A percentile compares a stretch with the other conserved stretches of the same genome.
phyloP scores from a whole-genome alignment of 53 echinoderm and acorn worm genomes.

The Echinometra lucunter region DNA sequence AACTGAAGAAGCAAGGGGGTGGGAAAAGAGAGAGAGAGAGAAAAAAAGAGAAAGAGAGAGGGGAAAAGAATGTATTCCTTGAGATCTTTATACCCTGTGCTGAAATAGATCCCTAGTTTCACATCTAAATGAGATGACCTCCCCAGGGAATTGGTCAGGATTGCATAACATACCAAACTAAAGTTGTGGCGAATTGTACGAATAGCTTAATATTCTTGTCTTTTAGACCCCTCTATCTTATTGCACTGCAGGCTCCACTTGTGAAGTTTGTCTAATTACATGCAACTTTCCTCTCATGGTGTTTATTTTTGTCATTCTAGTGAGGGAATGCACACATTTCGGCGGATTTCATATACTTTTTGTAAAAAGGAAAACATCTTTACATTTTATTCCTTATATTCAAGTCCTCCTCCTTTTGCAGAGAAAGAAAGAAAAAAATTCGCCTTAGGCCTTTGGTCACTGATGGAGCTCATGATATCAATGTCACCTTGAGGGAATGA shows the following conservation, averaged over 20 bases:
- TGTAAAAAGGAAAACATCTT: no score
- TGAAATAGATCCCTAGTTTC: not conserved
- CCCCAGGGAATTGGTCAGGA: not conserved
- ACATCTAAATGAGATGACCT: not conserved
- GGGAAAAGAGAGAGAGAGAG: not conserved
- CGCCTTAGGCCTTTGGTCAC: not conserved
- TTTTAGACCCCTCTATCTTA: no score
- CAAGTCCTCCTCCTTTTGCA: not conserved
- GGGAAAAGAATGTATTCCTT: not conserved
- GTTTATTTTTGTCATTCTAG: no score
- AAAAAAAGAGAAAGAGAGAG: not conserved
- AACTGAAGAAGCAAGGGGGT: not conserved
- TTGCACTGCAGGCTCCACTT: no score
- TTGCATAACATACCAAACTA: not conserved
- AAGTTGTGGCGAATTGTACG: no score
- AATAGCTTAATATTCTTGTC: no score
- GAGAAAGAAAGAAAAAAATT: not conserved
- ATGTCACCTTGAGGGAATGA: slow-evolving; percentile 33
- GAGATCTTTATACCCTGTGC: not conserved
- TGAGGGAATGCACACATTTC: no score
- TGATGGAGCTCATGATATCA: slow-evolving; percentile 17
- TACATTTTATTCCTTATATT: not conserved
- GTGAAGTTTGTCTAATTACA: not conserved
- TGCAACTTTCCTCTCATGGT: not conserved
- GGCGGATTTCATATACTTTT: no score